Base-by-base conservation (phyloP, 2,113 vertebrate genomes). In the Poeciliopsis turrubarensis region DNA sequence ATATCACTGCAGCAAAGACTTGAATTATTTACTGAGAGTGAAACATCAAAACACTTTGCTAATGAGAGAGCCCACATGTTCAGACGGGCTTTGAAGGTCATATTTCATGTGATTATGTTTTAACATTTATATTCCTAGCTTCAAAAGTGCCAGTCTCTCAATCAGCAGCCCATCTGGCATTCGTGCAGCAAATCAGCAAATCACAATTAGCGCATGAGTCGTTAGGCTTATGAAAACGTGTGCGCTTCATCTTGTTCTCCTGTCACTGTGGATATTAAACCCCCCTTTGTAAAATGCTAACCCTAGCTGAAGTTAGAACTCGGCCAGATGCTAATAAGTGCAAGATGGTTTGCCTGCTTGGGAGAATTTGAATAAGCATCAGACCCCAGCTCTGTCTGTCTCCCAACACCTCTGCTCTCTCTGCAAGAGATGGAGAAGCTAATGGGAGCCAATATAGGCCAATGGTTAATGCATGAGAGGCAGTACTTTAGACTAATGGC, bases 391-490 rank as follows among this genome's bases (percentile, higher is more conserved):
- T 37, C 57, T 41, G 65, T 71, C 63, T 27, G 67, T 75, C 73
- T 80, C 31, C 69, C 39, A 84, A 83, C 82, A 82, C 81, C 77
- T 79, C 47, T 2, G 9, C 79, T 79, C 82, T 66, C 68, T 77
- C 62, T 3, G 6, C 69, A 72, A 81, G 80, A 83, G 34, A 82
- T 37, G 51, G 66, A 68, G 75, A 67, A 75, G 76, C 70, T 87
- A 92, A 89, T 86, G 73, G 86, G 77, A 83, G 37, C 74, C 84
- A 86, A 77, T 86, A 80, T 83, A 77, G 74, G 72, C 78, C 76
- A 69, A 87, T 88, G 85, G 78, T 89, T 91, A 91, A 91, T 90
- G 84, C 80, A 91, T 91, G 89, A 90, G 80, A 77, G 60, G 75
- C 25, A 30, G 68, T 80, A 69, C 80, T 89, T 88, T 75, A 65